Percentiles rank a stretch among this genome's conserved stretches.
These are phyloP conservation scores for Caenorhabditis parvicauda DNA, from an alignment of 2,888 invertebrate species.

Conservation along the genomic window DNA sequence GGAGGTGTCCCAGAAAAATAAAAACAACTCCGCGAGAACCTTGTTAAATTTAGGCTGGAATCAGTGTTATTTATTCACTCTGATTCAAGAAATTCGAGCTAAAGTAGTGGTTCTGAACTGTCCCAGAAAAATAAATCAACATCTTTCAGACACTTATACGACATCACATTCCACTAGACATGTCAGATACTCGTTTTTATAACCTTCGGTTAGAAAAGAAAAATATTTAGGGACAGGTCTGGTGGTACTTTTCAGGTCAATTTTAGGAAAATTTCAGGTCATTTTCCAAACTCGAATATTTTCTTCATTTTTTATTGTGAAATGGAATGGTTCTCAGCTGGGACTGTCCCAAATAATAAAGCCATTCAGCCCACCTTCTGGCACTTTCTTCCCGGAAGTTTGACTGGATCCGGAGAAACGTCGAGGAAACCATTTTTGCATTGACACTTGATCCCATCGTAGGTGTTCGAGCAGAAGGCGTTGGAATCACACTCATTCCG, in stretches of 20 bases:
- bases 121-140: too few relatives aligned
- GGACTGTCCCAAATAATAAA: neutral
- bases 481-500: conserved; percentile 51
- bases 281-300: neutral
- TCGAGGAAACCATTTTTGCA: conserved; percentile 50
- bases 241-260: neutral
- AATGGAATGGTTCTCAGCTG: neutral
- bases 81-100: too few relatives aligned
- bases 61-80: too few relatives aligned
- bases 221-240: neutral
- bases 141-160: too few relatives aligned
- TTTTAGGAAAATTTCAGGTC: conserved; percentile 3
- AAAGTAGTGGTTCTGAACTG: too few relatives aligned
- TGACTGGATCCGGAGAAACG: conserved; percentile 46
- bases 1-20: too few relatives aligned
- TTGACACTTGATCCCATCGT: conserved; percentile 50
- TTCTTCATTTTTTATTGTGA: too few relatives aligned
- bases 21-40: too few relatives aligned
- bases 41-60: too few relatives aligned
- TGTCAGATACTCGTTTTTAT: too few relatives aligned
- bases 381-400: conserved; percentile 52
- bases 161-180: too few relatives aligned
- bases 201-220: too few relatives aligned
- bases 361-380: conserved; percentile 24
- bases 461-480: conserved; percentile 56